Conservation (phyloP, 2,113 vertebrate species). For the Oreotrochilus melanogaster region DNA sequence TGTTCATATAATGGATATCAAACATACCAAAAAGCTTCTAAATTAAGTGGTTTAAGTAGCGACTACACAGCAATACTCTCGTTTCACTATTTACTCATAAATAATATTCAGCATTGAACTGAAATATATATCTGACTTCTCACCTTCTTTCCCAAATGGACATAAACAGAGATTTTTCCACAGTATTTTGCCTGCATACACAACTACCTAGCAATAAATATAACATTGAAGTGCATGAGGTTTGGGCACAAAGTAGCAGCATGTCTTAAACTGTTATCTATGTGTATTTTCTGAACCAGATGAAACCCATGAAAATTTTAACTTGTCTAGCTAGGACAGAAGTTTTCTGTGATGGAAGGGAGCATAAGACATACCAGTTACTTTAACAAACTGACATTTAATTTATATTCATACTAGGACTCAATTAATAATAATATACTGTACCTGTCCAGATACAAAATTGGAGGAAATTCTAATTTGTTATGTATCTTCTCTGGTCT, state of each 20-base stretch:
- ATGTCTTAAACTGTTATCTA: background rate
- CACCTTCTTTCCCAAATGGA: background rate
- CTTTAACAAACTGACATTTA: background rate
- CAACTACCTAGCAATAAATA: background rate
- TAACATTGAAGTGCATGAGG: background rate
- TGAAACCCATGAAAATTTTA: background rate
- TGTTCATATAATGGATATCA: background rate
- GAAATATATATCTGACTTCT: background rate
- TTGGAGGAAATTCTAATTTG: constrained; percentile 95
- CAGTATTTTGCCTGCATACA: background rate
- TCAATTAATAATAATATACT: background rate
- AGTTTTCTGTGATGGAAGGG: background rate
- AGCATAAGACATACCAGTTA: background rate
- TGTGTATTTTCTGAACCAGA: background rate
- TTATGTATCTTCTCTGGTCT: constrained; percentile 99
- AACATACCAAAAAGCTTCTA: background rate
- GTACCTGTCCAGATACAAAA: constrained; percentile 98
- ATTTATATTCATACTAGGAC: background rate
- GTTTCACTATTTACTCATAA: background rate
- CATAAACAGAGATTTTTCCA: background rate
- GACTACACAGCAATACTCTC: background rate
- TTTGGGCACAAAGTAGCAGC: background rate
- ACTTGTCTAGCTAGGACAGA: background rate
- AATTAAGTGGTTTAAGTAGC: background rate
- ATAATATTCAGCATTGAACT: background rate